These are phyloP conservation scores for Pseudopodoces humilis DNA, from an alignment of 2,113 vertebrate species.

Conservation along the genomic window DNA sequence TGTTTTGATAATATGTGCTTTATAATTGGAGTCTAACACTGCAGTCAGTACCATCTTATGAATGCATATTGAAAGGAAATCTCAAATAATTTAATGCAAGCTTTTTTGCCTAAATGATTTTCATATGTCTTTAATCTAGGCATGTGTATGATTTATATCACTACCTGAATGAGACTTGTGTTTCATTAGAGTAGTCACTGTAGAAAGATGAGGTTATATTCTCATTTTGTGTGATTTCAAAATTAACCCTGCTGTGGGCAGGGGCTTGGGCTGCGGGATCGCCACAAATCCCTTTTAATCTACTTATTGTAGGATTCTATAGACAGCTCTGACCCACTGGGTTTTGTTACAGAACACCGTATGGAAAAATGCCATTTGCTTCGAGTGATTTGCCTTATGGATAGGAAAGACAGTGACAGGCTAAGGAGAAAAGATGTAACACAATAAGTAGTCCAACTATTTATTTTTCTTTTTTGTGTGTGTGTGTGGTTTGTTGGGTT, in stretches of 20 bases:
- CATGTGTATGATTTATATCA: background rate
- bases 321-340: background rate
- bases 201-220: background rate
- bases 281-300: background rate
- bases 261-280: background rate
- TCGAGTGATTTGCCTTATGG: background rate
- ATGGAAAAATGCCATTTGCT: background rate
- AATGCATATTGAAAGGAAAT: background rate
- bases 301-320: background rate
- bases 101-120: conserved; percentile 9
- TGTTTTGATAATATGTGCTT: background rate
- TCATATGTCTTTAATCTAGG: background rate
- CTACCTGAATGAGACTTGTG: background rate
- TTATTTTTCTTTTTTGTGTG: too few relatives aligned
- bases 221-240: background rate
- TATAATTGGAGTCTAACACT: background rate
- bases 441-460: background rate
- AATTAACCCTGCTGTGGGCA: background rate
- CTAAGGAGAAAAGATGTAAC: background rate
- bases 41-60: background rate
- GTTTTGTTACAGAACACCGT: background rate
- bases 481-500: too few relatives aligned
- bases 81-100: background rate
- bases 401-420: background rate
- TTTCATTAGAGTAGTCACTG: background rate